Evolutionary conservation across 2,888 invertebrate species (phyloP), one percentile per base, ranked within the genome.

Genomic region (Coenonympha glycerion): DNA sequence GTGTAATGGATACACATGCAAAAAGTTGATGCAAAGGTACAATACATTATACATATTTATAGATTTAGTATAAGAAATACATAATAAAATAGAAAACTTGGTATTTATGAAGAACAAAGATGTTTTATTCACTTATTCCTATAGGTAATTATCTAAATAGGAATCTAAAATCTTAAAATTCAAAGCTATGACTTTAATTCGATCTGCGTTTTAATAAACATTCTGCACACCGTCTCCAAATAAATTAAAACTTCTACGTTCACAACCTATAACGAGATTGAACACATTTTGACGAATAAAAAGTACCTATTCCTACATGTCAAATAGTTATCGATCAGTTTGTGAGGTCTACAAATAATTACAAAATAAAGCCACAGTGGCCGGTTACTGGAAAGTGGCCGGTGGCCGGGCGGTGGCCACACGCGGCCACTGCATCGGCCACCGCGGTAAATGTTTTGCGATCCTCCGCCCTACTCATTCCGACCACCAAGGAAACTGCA

Each of bases 401-500:
- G 39, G 39, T 15, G 39, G 39, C 11, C 39, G 22, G 22, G 39
- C 24, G 22, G 13, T 13, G 13, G 15, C 8, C 36, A 5, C 8
- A 4, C 11, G 22, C 11, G 37, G 37, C 37, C 37, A 22, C 37
- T 22, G 9, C 37, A 8, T 3, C 19, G 5, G 28, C 31, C 31
- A 33, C 34, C 19, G 11, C 37, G 4, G 34, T 30, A 40, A 36
- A 48, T 51, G 40, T 47, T 48, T 54, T 39, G 51, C 50, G 50
- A 47, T 47, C 40, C 40, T 44, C 33, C 50, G 13, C 9, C n/a
- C 30, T 24, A 37, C 8, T 22, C 28, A 28, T 44, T 44, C 22
- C 39, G 53, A 54, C 51, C 51, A 52, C 51, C 49, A 13, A 18
- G 40, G 48, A 48, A 40, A 44, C 13, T 41, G 28, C 34, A 11